These are phyloP conservation scores for Aleiodes testaceus DNA, from an alignment of 2,888 invertebrate genomes.

Conservation along the genomic window DNA sequence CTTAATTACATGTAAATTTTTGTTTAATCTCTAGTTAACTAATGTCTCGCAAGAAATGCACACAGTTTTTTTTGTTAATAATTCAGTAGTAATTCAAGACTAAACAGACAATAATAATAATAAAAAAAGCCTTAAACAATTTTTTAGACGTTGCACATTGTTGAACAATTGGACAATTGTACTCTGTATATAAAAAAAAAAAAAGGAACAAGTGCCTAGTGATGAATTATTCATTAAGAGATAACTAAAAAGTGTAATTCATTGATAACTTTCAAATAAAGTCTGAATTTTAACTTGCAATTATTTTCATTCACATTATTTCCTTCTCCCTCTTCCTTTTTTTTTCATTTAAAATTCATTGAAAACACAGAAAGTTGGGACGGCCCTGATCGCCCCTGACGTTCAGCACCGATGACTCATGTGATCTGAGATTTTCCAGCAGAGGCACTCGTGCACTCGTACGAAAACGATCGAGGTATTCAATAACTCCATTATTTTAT, in stretches of 20 bases:
- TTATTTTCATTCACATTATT: background rate
- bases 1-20: conserved; percentile 36
- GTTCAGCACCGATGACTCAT: conserved; percentile 29
- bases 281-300: background rate
- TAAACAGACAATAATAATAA: conserved; percentile 16
- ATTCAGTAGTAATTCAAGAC: no score
- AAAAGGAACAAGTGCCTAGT: conserved; percentile 61
- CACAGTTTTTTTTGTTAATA: no score
- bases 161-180: conserved; percentile 20
- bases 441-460: conserved; percentile 21
- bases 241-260: conserved; percentile 43
- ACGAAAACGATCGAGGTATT: background rate
- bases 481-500: no score
- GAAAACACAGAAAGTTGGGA: background rate
- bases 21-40: background rate
- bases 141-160: background rate
- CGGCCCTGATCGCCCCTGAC: conserved; percentile 36
- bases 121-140: background rate
- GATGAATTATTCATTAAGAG: conserved; percentile 60
- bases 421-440: conserved; percentile 36
- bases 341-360: background rate
- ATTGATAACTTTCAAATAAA: conserved; percentile 24
- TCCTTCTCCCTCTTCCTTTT: background rate
- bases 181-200: conserved; percentile 63
- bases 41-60: no score